phyloP scores from a whole-genome alignment of 2,113 vertebrate species.

The Hippotragus niger region DNA sequence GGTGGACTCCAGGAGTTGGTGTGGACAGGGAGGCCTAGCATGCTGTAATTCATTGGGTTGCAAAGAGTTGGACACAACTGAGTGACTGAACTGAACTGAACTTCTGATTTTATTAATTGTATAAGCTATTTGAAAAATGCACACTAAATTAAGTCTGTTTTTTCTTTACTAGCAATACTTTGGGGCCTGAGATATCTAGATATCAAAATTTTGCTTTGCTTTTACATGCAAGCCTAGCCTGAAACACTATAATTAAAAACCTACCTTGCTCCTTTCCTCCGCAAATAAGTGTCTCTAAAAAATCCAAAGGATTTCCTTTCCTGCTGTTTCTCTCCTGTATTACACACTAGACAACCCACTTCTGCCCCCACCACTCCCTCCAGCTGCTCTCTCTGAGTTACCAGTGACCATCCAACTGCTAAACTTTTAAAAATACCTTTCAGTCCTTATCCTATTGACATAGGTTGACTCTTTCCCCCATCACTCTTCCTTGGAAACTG shows the following conservation, averaged over 20 bases:
- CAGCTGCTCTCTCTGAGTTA: neutral
- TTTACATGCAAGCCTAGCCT: neutral
- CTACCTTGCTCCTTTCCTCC: neutral
- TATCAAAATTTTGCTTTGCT: neutral
- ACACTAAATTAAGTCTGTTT: neutral
- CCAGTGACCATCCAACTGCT: neutral
- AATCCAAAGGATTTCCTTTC: neutral
- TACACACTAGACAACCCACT: neutral
- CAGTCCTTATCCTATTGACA: neutral
- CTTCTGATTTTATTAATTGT: constrained; percentile 5
- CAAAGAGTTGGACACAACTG: neutral
- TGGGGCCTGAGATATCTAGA: neutral
- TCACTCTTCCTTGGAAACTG: neutral
- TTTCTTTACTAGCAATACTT: neutral
- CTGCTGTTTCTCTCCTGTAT: neutral
- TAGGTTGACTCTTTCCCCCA: neutral
- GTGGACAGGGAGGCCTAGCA: neutral
- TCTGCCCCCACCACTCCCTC: neutral
- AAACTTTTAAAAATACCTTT: neutral
- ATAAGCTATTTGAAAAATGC: neutral
- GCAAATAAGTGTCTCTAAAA: neutral
- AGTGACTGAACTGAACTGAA: neutral
- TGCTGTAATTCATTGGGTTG: neutral
- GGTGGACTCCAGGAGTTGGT: neutral
- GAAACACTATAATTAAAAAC: neutral